Evolutionary conservation across 2,888 invertebrate species (phyloP).

Genomic region (Eupithecia exiguata): DNA sequence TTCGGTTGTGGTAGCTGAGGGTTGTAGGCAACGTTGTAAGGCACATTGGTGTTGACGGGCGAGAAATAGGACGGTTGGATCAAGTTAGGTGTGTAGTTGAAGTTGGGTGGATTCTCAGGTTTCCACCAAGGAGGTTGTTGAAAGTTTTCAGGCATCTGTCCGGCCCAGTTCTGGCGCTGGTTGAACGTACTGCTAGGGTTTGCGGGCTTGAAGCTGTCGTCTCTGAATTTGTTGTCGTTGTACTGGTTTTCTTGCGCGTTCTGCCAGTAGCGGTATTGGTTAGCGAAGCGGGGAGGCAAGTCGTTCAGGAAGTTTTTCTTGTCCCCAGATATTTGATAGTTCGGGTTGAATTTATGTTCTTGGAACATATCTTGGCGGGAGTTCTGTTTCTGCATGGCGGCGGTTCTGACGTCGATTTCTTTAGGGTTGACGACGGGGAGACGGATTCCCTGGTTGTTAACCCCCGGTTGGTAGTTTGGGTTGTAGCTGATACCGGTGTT

Average conservation of each 20-base stretch:
- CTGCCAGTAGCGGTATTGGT: conserved; percentile 78
- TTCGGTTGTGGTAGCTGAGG: conserved; percentile 55
- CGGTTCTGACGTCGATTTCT: conserved; percentile 80
- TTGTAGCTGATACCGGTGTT: conserved; percentile 63
- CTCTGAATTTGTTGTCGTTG: conserved; percentile 72
- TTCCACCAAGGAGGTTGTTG: conserved; percentile 72
- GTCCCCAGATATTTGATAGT: conserved; percentile 72
- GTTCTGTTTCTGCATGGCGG: conserved; percentile 77
- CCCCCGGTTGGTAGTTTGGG: conserved; percentile 57
- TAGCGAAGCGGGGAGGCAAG: conserved; percentile 76
- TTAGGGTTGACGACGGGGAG: conserved; percentile 80
- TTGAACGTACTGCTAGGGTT: conserved; percentile 48
- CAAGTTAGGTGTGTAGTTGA: conserved; percentile 57
- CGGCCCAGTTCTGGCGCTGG: conserved; percentile 55
- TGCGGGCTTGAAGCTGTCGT: conserved; percentile 60
- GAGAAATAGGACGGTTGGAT: conserved; percentile 66
- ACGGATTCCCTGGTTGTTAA: conserved; percentile 64
- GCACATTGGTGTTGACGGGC: conserved; percentile 54
- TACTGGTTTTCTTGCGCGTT: conserved; percentile 67
- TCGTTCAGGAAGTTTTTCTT: conserved; percentile 78
- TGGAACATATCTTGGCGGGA: conserved; percentile 72
- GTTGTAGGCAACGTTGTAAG: conserved; percentile 58
- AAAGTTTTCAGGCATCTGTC: conserved; percentile 51
- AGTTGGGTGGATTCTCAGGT: conserved; percentile 60
- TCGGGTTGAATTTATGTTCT: conserved; percentile 71